phyloP scores from a whole-genome alignment of 2,888 invertebrate species.

The Cyrtodaria siliqua region DNA sequence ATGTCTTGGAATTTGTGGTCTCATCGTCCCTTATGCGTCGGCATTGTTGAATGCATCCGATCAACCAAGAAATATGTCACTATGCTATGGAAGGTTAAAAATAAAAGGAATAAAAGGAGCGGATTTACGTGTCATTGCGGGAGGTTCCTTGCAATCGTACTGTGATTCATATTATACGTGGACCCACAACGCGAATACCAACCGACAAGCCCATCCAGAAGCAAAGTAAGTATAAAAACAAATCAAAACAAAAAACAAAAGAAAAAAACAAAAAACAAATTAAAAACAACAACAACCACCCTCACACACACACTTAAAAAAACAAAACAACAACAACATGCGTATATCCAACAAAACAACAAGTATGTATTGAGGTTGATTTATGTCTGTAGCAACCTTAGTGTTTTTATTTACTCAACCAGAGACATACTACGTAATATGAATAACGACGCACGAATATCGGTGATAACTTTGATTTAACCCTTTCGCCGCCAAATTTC shows the following conservation, averaged over 20 bases:
- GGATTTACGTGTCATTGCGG: constrained; percentile 4
- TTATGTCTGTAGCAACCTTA: no score
- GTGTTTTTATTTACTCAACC: no score
- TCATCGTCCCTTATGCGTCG: not conserved
- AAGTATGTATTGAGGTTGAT: no score
- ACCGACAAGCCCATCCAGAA: constrained; percentile 12
- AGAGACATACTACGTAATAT: no score
- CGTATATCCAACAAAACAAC: no score
- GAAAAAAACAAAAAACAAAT: not conserved
- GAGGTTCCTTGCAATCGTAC: constrained; percentile 22
- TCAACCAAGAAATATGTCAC: constrained; percentile 16
- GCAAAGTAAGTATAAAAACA: constrained; percentile 31
- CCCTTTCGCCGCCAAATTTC: no score
- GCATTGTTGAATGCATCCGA: constrained; percentile 23
- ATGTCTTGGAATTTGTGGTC: not conserved
- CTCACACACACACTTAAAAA: no score
- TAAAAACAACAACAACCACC: no score
- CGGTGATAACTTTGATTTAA: no score
- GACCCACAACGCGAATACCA: constrained; percentile 28
- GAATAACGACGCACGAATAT: no score
- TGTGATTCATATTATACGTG: constrained; percentile 50
- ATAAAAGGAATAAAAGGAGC: constrained; percentile 21
- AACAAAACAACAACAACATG: no score
- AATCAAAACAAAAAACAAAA: not conserved
- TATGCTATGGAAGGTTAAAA: constrained; percentile 26